Evolutionary conservation across 2,113 vertebrate genomes (phyloP), one percentile per base, ranked within the genome.

Genomic region (Dipodomys stephensi): DNA sequence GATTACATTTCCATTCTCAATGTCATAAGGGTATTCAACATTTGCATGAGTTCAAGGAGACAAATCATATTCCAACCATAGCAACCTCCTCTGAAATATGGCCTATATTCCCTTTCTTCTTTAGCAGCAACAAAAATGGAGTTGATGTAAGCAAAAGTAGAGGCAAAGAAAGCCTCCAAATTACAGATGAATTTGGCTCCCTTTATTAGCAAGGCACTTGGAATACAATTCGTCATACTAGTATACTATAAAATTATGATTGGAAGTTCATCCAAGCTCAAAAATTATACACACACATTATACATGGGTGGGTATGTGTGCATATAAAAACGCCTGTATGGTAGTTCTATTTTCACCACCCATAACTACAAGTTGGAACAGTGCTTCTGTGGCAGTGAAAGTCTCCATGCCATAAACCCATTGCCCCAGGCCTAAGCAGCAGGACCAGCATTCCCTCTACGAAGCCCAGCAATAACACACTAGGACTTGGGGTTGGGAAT

Each of bases 241-340:
- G 65, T 46, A 8, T 71, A 13, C 25, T 85, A 8, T 4, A 91
- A 93, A 90, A 77, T 77, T 77, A 86, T 74, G 30, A 81, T 76
- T 64, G 92, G 62, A 25, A 87, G 83, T n/a, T 78, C 44, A 88
- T 6, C 4, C 44, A 72, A 93, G n/a, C 15, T 88, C 25, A 95
- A 91, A 77, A 87, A 39, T 91, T 76, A 10, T 35, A 46, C 20
- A 39, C 53, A 79, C 7, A 57, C 18, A 65, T 65, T 30, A 62
- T 27, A 72, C 20, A 35, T 53, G 30, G 22, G 44, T 32, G 12
- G 10, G 19, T 25, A 19, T 65, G 39, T 30, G 35, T 11, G 0
- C 23, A 9, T 28, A 57, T 35, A 49, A 57, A 39, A n/a, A 32
- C 13, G 1, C 13, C 49, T 46, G 19, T 9, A 8, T 60, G 27